A percentile compares a stretch with the other conserved stretches of the same genome.
Conservation (phyloP, 2,113 vertebrate genomes). For the Rhipidura dahli region DNA sequence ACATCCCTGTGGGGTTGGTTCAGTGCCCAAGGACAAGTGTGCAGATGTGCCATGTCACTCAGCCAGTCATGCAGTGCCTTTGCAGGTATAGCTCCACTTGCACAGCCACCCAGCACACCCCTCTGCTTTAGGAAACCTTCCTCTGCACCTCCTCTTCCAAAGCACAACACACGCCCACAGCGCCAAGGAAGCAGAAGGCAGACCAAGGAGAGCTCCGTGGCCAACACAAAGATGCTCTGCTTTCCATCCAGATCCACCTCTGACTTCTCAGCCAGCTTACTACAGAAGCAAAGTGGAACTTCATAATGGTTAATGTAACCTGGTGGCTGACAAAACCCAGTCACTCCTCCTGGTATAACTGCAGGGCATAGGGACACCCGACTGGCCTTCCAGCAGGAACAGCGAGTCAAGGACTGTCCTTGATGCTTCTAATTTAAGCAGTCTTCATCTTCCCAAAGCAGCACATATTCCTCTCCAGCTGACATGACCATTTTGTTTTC, state of each 20-base stretch:
- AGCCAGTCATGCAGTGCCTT: neutral
- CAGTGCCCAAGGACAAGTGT: fast-evolving
- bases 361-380: fast-evolving
- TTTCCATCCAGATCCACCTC: neutral
- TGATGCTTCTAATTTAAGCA: constrained; percentile 36
- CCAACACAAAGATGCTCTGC: neutral
- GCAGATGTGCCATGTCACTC: neutral
- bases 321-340: fast-evolving
- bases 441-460: neutral
- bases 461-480: neutral
- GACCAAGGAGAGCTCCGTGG: neutral
- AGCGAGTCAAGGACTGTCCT: neutral
- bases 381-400: neutral
- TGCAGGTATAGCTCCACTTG: neutral
- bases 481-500: neutral
- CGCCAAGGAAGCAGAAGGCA: neutral
- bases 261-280: neutral
- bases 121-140: neutral
- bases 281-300: neutral
- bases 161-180: neutral
- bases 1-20: neutral
- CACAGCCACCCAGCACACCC: neutral
- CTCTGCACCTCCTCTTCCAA: neutral
- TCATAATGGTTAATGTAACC: neutral
- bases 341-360: fast-evolving